Percentiles rank a stretch among this genome's conserved stretches.
phyloP scores from a whole-genome alignment of 2,797 vertebrate genomes.

The Anisognathus igniventris region DNA sequence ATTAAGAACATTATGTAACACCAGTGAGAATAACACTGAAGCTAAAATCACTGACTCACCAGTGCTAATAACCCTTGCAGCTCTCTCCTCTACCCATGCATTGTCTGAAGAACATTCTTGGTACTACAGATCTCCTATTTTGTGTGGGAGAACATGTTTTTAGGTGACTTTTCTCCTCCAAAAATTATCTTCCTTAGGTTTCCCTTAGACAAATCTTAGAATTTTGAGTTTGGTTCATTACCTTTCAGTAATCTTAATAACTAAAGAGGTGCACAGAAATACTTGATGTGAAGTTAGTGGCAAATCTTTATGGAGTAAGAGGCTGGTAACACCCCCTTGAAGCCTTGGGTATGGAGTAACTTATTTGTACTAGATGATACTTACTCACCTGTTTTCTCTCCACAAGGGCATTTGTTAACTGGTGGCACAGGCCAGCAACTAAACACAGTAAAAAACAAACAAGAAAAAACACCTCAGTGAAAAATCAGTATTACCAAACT shows the following conservation, averaged over 20 bases:
- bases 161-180: background rate
- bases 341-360: background rate
- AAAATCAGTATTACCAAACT: background rate
- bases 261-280: background rate
- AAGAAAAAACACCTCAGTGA: background rate
- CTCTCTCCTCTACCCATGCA: background rate
- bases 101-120: background rate
- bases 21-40: background rate
- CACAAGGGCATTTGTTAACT: constrained; percentile 97
- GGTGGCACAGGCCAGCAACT: constrained; percentile 99
- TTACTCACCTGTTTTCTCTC: constrained; percentile 95
- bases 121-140: background rate
- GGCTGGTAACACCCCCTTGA: background rate
- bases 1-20: background rate
- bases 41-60: background rate
- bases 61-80: background rate
- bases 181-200: background rate
- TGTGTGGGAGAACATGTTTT: background rate
- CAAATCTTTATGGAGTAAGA: background rate
- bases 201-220: background rate
- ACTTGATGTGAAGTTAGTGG: background rate
- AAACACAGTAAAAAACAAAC: background rate
- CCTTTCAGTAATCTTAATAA: background rate
- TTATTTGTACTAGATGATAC: background rate
- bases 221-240: background rate